These are phyloP conservation scores for Trididemnum miniatum DNA, from an alignment of 23 tunicate genomes.

Conservation along the genomic window DNA sequence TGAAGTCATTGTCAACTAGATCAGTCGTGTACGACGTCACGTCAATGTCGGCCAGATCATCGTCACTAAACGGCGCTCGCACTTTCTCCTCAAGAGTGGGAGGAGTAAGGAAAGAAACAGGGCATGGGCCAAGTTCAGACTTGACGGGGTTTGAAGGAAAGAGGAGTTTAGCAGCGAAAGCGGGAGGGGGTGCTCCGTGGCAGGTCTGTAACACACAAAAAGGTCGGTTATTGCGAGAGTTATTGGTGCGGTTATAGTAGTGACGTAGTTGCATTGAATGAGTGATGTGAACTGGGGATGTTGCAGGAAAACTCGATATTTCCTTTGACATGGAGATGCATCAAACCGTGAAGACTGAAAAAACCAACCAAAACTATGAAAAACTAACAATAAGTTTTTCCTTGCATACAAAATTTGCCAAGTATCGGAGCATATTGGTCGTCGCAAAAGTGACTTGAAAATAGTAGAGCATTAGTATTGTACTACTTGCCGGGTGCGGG, in stretches of 20 bases:
- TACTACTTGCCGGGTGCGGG: neutral
- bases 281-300: too few species aligned
- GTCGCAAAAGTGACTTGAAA: too few species aligned
- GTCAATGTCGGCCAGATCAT: slow-evolving; percentile 18
- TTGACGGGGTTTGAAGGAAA: neutral
- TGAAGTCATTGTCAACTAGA: slow-evolving; percentile 61
- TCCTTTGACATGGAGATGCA: too few species aligned
- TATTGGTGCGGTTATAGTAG: too few species aligned
- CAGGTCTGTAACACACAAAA: neutral
- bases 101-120: slow-evolving; percentile 26
- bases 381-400: too few species aligned
- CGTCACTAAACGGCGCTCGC: slow-evolving; percentile 34
- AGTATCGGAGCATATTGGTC: neutral
- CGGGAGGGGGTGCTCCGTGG: slow-evolving; percentile 32
- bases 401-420: too few species aligned
- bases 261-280: too few species aligned
- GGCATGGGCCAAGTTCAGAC: neutral
- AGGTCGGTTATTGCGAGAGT: too few species aligned
- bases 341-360: too few species aligned
- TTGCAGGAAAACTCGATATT: too few species aligned
- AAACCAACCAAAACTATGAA: too few species aligned
- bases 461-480: too few species aligned
- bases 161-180: slow-evolving; percentile 14
- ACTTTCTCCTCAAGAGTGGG: neutral
- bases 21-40: slow-evolving; percentile 32